A percentile compares a stretch with the other conserved stretches of the same genome.
Evolutionary conservation across 2,888 invertebrate genomes (phyloP).

Genomic region (Drosophila neoperkinsi): DNA sequence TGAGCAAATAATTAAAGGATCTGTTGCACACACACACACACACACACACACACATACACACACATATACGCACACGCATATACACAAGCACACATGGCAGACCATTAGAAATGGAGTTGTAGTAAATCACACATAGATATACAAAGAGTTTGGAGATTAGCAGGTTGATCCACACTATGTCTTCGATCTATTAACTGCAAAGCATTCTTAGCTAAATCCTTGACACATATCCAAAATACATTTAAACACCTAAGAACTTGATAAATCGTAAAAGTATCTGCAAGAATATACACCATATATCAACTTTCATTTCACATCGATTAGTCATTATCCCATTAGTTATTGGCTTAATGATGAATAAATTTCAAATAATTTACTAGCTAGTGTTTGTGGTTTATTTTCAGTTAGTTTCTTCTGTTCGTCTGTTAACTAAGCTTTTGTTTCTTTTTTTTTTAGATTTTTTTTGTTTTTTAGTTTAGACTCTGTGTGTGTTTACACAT

Average conservation of each 20-base stretch:
- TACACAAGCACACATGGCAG: constrained; percentile 17
- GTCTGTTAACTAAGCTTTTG: constrained; percentile 1
- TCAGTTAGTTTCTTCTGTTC: constrained; percentile 7
- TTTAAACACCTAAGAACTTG: constrained; percentile 12
- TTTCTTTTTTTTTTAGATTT: neutral
- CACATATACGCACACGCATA: constrained; percentile 8
- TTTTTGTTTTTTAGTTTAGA: constrained; percentile 25
- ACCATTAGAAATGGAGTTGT: constrained; percentile 20
- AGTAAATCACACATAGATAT: constrained; percentile 19
- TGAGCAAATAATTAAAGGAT: constrained; percentile 45
- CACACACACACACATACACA: constrained; percentile 11
- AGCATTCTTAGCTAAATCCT: neutral
- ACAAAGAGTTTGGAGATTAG: constrained; percentile 16
- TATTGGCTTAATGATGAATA: constrained; percentile 54
- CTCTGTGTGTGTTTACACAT: constrained; percentile 10
- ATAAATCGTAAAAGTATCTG: neutral
- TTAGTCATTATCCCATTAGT: constrained; percentile 17
- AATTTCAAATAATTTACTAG: constrained; percentile 78
- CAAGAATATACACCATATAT: constrained; percentile 4
- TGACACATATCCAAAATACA: constrained; percentile 5
- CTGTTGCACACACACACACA: constrained; percentile 3
- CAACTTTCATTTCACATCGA: constrained; percentile 9
- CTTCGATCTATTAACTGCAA: constrained; percentile 2
- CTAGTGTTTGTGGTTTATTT: constrained; percentile 47
- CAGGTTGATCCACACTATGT: constrained; percentile 9